Conservation (phyloP, 1,140 invertebrate genomes). For the Bombus turneri region DNA sequence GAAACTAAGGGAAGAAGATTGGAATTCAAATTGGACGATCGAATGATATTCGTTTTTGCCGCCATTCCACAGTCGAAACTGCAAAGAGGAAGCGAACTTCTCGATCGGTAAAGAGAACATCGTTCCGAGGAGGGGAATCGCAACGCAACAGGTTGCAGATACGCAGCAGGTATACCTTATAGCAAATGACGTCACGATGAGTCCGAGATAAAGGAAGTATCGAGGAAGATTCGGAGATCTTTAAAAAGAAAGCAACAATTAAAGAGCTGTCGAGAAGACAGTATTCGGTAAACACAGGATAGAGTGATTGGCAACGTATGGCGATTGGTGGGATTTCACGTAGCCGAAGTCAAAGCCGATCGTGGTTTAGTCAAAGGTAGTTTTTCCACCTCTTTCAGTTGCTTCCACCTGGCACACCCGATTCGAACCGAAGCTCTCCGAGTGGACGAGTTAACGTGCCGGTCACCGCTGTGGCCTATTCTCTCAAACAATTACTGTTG, state of each 20-base stretch:
- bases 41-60: neutral
- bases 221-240: neutral
- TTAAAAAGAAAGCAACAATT: neutral
- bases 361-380: slow-evolving; percentile 30
- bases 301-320: slow-evolving; percentile 2
- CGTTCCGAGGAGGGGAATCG: neutral
- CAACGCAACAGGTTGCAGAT: slow-evolving; percentile 30
- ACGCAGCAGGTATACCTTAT: neutral
- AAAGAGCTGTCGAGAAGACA: neutral
- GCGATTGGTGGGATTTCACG: slow-evolving; percentile 17
- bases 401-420: slow-evolving; percentile 77
- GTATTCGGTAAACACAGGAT: neutral
- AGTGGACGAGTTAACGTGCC: slow-evolving; percentile 79
- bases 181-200: slow-evolving; percentile 12
- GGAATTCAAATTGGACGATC: neutral
- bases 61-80: neutral
- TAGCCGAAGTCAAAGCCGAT: slow-evolving; percentile 16
- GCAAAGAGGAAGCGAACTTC: no score
- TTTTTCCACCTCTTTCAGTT: slow-evolving; percentile 66
- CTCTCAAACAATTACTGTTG: slow-evolving; percentile 54
- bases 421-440: slow-evolving; percentile 72
- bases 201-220: neutral
- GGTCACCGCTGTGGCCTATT: slow-evolving; percentile 73
- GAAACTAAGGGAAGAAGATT: neutral
- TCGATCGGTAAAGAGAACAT: neutral